A percentile compares a stretch with the other conserved stretches of the same genome.
phyloP scores from a whole-genome alignment of 2,888 invertebrate species.

The Tenthredo amoena region DNA sequence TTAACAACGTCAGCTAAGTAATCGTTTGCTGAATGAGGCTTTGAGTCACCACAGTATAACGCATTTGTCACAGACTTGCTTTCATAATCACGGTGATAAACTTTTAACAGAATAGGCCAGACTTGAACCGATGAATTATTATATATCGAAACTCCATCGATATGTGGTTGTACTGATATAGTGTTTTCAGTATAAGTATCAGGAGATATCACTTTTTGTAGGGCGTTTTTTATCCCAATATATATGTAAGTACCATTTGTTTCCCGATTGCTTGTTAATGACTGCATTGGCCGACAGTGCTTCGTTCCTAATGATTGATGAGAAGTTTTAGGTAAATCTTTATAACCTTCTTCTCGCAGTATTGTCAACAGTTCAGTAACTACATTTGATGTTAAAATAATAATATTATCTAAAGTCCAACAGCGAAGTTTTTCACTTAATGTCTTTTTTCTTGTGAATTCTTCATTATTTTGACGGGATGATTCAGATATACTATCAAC shows the following conservation, averaged over 20 bases:
- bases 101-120: conserved; percentile 49
- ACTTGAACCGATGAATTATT: conserved; percentile 42
- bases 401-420: no score
- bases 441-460: no score
- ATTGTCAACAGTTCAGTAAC: conserved; percentile 37
- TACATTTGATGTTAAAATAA: neutral
- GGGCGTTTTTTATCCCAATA: conserved; percentile 30
- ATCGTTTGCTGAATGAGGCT: conserved; percentile 36
- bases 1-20: conserved; percentile 29
- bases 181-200: conserved; percentile 38
- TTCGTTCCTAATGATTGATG: conserved; percentile 36
- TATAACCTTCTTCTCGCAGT: conserved; percentile 33
- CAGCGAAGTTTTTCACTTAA: no score
- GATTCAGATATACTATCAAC: no score
- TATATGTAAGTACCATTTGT: conserved; percentile 24
- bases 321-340: conserved; percentile 33
- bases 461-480: no score
- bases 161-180: conserved; percentile 24
- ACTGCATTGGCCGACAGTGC: conserved; percentile 37
- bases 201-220: conserved; percentile 29
- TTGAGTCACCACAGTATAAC: conserved; percentile 45
- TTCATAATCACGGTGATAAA: conserved; percentile 46
- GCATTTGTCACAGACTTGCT: neutral
- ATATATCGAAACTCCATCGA: conserved; percentile 34
- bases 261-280: conserved; percentile 31